phyloP scores from a whole-genome alignment of 1,140 invertebrate genomes.

The Zaprionus taronus region DNA sequence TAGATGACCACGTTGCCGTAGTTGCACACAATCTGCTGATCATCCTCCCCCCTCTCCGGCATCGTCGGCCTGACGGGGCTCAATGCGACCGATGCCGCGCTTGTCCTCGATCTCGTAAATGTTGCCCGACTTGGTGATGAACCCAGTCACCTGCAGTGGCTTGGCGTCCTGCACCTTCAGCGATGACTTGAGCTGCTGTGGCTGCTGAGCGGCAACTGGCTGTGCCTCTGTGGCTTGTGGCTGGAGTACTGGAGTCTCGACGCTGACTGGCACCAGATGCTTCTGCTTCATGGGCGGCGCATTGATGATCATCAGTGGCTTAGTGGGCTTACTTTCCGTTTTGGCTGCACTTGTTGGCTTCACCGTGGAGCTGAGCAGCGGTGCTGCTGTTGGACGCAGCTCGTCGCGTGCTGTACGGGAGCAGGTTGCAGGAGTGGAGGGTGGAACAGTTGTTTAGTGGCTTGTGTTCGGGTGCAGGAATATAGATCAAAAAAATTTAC shows the following conservation, averaged over 20 bases:
- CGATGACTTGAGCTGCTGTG: conserved; percentile 33
- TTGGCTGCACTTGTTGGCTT: conserved; percentile 58
- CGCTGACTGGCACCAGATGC: conserved; percentile 45
- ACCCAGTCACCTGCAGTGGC: conserved; percentile 76
- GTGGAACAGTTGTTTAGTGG: neutral
- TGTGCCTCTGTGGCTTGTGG: conserved; percentile 6
- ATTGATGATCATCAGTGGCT: conserved; percentile 71
- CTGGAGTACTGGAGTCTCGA: conserved; percentile 14
- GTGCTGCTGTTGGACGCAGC: conserved; percentile 44
- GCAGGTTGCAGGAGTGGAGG: neutral
- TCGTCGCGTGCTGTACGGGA: conserved; percentile 38
- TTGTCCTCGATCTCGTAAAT: conserved; percentile 78
- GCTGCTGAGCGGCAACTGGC: neutral
- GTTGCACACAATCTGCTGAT: conserved; percentile 66
- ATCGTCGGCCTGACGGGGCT: conserved; percentile 58
- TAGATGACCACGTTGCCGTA: conserved; percentile 79
- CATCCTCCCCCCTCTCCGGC: conserved; percentile 14
- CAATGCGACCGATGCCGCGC: conserved; percentile 68
- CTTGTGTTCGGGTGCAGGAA: neutral
- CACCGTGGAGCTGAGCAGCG: conserved; percentile 61
- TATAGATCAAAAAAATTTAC: conserved; percentile 74
- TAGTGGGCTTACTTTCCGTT: conserved; percentile 42
- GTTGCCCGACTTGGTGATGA: conserved; percentile 74
- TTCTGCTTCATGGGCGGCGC: conserved; percentile 66
- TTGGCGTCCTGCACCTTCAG: conserved; percentile 52